Base-by-base conservation (phyloP, 2,113 vertebrate genomes). In the Tyto alba region DNA sequence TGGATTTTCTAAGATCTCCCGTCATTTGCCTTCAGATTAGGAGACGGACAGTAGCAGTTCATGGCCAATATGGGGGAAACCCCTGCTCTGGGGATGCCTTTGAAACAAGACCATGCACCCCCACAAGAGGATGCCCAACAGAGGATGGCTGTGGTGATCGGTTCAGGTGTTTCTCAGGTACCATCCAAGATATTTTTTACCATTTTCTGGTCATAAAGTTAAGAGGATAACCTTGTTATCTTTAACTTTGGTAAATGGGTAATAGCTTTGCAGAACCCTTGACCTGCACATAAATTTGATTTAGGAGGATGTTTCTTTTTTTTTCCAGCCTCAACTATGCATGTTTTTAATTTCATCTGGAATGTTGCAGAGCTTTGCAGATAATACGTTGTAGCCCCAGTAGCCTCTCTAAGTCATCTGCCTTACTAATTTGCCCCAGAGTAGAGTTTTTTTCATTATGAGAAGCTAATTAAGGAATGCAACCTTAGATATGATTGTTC, bases 161-260 rank as follows among this genome's bases (percentile, higher is more conserved):
- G 29, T 99, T 99, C 96, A 98, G 98, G 41, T 99, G 99, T 94
- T 97, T 92, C 72, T 99, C 99, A 96, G 99, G 99, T 99, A 97
- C 74, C 25, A 69, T 66, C 41, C 83, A 82, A 71, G 41, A 67
- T 9, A 1, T 43, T 69, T 92, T 50, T 34, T 34, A 69, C 7
- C 4, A 14, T 81, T 90, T 92, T 85, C 60, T 56, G 4, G 13
- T 82, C 27, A 59, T 62, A 68, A 90, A 75, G 13, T 87, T 89
- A 41, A 90, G 68, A 92, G 75, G 20, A 64, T 34, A 64, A 62
- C 7, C 13, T 45, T 60, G 5, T 56, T 85, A 25, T 48, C 12
- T 85, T 85, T 72, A 89, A 7, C 5, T 57, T 75, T 38, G 53
- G 26, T 68, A 94, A 87, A 88, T 15, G 22, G 30, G 7, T 13